phyloP scores from a whole-genome alignment of 2,888 invertebrate genomes.

The Drosophila anomelani region DNA sequence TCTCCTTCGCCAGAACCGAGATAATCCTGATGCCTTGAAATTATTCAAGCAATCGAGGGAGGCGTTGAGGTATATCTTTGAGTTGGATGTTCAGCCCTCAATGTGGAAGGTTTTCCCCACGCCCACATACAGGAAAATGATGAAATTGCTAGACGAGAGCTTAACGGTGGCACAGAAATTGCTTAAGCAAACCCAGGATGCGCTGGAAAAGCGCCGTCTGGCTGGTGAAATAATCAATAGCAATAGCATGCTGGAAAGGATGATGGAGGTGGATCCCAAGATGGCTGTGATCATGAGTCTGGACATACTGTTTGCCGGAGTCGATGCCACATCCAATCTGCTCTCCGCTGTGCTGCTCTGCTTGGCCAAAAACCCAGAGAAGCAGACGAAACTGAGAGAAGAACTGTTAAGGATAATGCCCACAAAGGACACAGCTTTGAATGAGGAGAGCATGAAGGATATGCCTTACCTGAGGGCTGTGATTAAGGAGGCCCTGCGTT shows the following conservation, averaged over 20 bases:
- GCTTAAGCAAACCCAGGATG: constrained; percentile 77
- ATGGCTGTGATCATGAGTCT: constrained; percentile 86
- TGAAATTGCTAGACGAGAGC: constrained; percentile 62
- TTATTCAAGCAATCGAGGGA: constrained; percentile 56
- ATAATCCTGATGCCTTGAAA: constrained; percentile 64
- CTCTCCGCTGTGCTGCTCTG: constrained; percentile 86
- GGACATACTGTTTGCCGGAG: constrained; percentile 87
- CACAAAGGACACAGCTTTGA: constrained; percentile 83
- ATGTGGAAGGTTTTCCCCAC: constrained; percentile 78
- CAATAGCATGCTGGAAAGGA: constrained; percentile 85
- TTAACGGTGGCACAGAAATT: constrained; percentile 71
- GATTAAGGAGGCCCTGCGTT: constrained; percentile 89
- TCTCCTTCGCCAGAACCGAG: constrained; percentile 63
- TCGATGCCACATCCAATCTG: constrained; percentile 86
- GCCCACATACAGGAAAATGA: constrained; percentile 70
- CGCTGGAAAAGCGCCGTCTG: constrained; percentile 21
- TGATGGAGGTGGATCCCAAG: constrained; percentile 85
- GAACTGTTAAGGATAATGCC: constrained; percentile 86
- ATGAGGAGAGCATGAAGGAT: constrained; percentile 84
- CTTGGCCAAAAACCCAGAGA: constrained; percentile 87
- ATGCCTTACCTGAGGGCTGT: constrained; percentile 89
- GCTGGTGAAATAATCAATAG: constrained; percentile 62
- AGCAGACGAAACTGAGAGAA: constrained; percentile 87
- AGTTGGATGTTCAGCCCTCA: constrained; percentile 80
- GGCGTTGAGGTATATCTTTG: constrained; percentile 52